These are phyloP conservation scores for Drosophila jambulina DNA, from an alignment of 1,140 invertebrate genomes.

Conservation along the genomic window DNA sequence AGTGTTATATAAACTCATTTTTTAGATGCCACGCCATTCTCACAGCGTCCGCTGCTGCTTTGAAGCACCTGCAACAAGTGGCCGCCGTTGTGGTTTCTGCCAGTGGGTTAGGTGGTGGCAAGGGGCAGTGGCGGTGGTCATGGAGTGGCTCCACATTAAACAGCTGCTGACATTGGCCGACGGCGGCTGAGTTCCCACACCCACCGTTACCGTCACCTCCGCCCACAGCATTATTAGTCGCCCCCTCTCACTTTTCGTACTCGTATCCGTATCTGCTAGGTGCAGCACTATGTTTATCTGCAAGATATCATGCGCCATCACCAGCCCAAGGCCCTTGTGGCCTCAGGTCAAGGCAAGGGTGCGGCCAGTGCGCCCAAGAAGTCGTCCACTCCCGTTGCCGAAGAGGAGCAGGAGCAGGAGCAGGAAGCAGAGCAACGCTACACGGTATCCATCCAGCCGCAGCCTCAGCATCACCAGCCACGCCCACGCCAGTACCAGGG, in stretches of 20 bases:
- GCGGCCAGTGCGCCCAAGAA: conserved; percentile 53
- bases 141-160: conserved; percentile 48
- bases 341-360: conserved; percentile 67
- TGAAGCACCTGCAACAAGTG: conserved; percentile 43
- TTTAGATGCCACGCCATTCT: conserved; percentile 81
- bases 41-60: conserved; percentile 52
- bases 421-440: conserved; percentile 81
- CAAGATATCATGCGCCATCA: conserved; percentile 79
- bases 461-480: conserved; percentile 39
- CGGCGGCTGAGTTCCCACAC: conserved; percentile 46
- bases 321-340: conserved; percentile 62
- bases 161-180: conserved; percentile 55
- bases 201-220: conserved; percentile 19
- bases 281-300: conserved; percentile 81
- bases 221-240: conserved; percentile 49
- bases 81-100: conserved; percentile 19
- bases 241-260: conserved; percentile 31
- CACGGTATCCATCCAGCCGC: conserved; percentile 73
- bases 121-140: conserved; percentile 15
- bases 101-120: conserved; percentile 3
- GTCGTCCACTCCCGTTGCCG: conserved; percentile 57
- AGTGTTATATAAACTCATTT: conserved; percentile 79
- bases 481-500: conserved; percentile 46
- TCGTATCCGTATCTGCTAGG: conserved; percentile 48
- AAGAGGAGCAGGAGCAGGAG: conserved; percentile 70